A percentile compares a stretch with the other conserved stretches of the same genome.
Evolutionary conservation across 2,113 vertebrate genomes (phyloP).

Genomic region (Gadus macrocephalus): DNA sequence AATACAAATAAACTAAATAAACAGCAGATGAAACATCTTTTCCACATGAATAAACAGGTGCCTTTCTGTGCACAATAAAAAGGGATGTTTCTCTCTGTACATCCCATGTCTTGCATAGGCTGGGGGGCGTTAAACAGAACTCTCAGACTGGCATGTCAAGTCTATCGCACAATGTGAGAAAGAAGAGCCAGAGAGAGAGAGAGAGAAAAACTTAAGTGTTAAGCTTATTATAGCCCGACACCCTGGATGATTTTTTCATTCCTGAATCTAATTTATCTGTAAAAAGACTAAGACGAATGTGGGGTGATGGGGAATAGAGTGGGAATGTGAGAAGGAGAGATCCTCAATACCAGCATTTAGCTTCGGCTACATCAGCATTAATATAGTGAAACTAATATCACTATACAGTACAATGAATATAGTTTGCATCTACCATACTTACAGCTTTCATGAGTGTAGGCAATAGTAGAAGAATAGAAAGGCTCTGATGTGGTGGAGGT

Average conservation of each 20-base stretch:
- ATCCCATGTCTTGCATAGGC: neutral
- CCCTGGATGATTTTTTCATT: neutral
- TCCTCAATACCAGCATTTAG: neutral
- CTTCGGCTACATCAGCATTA: slow-evolving; percentile 27
- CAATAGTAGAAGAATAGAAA: too few relatives aligned
- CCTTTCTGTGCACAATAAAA: neutral
- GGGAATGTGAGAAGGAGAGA: neutral
- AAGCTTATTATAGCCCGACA: slow-evolving; percentile 3
- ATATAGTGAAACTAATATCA: slow-evolving; percentile 12
- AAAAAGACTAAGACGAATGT: neutral
- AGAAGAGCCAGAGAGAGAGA: neutral
- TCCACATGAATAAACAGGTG: neutral
- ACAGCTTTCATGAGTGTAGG: too few relatives aligned
- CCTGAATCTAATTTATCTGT: neutral
- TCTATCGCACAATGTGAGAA: slow-evolving; percentile 14
- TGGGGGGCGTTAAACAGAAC: neutral
- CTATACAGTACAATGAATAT: too few relatives aligned
- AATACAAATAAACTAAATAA: neutral
- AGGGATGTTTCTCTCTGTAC: neutral
- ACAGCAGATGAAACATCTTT: too few relatives aligned
- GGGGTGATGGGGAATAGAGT: neutral
- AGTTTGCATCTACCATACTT: too few relatives aligned
- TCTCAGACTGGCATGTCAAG: neutral
- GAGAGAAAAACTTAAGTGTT: neutral
- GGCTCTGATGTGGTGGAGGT: too few relatives aligned